Conservation (phyloP, 2,797 vertebrate genomes). For the Sternarchorhynchus goeldii region DNA sequence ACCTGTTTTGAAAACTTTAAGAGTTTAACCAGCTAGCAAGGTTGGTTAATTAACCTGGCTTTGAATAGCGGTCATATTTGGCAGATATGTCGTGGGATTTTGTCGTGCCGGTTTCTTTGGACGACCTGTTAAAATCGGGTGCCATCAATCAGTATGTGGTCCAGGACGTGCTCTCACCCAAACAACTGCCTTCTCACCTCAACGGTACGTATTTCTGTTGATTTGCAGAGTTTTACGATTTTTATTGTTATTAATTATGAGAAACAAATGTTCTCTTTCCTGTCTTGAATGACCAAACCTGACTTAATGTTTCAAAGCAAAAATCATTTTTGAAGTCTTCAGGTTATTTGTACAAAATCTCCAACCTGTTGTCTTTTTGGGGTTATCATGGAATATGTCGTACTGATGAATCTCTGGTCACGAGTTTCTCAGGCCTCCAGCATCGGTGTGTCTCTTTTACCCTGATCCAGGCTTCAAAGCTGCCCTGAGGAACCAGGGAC, state of each 20-base stretch:
- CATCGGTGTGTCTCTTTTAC: not conserved
- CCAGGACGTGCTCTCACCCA: conserved; percentile 78
- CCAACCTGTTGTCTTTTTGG: too few relatives aligned
- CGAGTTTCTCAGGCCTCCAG: too few relatives aligned
- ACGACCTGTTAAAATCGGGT: conserved; percentile 82
- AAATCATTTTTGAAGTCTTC: too few relatives aligned
- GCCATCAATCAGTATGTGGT: conserved; percentile 88
- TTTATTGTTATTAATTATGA: not conserved
- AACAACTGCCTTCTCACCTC: conserved; percentile 75
- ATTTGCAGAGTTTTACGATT: not conserved
- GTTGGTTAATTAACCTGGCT: too few relatives aligned
- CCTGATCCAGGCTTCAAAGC: conserved; percentile 77
- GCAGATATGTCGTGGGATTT: conserved; percentile 85
- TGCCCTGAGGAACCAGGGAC: conserved; percentile 78
- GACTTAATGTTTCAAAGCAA: not conserved
- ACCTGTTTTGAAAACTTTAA: not conserved
- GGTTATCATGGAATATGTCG: too few relatives aligned
- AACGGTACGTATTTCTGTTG: conserved; percentile 72
- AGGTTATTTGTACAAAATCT: not conserved
- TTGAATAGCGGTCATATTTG: not conserved
- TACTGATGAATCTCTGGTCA: too few relatives aligned
- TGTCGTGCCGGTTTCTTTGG: conserved; percentile 77
- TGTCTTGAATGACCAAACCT: not conserved
- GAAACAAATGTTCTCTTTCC: not conserved
- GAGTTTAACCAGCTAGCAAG: too few relatives aligned